Percentiles rank a stretch among this genome's conserved stretches.
Conservation (phyloP, 1,140 invertebrate species). For the Listronotus bonariensis region DNA sequence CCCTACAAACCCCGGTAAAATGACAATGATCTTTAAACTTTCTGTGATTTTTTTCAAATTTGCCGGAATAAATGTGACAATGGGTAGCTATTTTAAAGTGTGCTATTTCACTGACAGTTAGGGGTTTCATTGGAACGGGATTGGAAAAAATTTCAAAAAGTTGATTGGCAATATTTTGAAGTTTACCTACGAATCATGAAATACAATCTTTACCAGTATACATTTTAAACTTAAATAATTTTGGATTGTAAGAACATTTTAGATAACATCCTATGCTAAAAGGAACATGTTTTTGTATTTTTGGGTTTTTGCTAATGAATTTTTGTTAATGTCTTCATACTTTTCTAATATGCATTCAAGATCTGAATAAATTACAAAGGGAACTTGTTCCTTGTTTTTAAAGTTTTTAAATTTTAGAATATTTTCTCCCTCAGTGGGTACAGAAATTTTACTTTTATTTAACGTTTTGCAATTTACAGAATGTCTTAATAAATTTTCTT, state of each 20-base stretch:
- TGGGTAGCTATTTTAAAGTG: too few species aligned
- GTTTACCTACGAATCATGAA: too few species aligned
- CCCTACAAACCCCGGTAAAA: too few species aligned
- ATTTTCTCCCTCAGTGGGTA: neutral
- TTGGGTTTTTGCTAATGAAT: neutral
- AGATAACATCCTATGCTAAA: neutral
- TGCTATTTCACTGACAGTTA: too few species aligned
- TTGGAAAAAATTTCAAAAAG: too few species aligned
- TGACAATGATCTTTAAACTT: too few species aligned
- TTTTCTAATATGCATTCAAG: neutral
- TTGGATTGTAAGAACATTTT: neutral
- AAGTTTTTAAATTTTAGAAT: neutral
- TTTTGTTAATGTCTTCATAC: neutral
- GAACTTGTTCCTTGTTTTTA: too few species aligned
- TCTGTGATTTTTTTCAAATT: too few species aligned
- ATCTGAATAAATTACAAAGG: neutral
- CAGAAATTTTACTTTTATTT: neutral
- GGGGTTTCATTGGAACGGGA: too few species aligned
- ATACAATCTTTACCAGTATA: neutral
- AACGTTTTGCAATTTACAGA: too few species aligned
- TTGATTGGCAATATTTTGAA: neutral
- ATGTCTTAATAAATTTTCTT: too few species aligned
- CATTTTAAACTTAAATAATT: neutral
- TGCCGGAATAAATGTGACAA: too few species aligned
- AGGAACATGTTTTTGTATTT: neutral